Conservation (phyloP, 2,113 vertebrate genomes). For the Gallinago jamesoni region DNA sequence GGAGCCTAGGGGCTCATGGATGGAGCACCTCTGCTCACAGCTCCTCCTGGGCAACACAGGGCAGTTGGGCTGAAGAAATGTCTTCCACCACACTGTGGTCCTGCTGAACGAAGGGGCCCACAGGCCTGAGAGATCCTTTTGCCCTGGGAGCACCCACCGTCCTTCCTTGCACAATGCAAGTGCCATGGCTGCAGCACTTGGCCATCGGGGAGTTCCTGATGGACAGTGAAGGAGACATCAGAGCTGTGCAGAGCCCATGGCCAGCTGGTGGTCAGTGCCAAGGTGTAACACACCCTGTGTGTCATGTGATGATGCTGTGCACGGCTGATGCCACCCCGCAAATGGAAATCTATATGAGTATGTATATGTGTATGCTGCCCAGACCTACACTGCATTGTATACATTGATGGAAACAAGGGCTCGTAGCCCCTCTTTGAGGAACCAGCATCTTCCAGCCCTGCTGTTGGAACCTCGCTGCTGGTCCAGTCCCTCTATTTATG, state of each 20-base stretch:
- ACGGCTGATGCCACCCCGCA: neutral
- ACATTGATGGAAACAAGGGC: neutral
- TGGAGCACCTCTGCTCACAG: neutral
- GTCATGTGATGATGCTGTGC: neutral
- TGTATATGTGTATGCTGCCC: neutral
- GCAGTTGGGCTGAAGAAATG: neutral
- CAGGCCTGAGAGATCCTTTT: neutral
- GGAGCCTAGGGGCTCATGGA: neutral
- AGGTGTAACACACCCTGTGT: neutral
- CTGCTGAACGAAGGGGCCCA: neutral
- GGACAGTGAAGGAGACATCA: fast-evolving
- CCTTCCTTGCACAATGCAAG: fast-evolving
- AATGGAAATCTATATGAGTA: neutral
- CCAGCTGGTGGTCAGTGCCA: neutral
- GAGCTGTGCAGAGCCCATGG: fast-evolving
- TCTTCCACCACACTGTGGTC: neutral
- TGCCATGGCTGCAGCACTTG: fast-evolving
- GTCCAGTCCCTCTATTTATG: neutral
- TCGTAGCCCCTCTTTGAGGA: neutral
- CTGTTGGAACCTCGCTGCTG: neutral
- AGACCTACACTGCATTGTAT: neutral
- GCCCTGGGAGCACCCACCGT: neutral
- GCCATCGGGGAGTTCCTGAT: neutral
- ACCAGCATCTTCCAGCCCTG: neutral
- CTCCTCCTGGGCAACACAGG: neutral